phyloP scores from a whole-genome alignment of 1,140 invertebrate genomes.

The Drosophila erecta region DNA sequence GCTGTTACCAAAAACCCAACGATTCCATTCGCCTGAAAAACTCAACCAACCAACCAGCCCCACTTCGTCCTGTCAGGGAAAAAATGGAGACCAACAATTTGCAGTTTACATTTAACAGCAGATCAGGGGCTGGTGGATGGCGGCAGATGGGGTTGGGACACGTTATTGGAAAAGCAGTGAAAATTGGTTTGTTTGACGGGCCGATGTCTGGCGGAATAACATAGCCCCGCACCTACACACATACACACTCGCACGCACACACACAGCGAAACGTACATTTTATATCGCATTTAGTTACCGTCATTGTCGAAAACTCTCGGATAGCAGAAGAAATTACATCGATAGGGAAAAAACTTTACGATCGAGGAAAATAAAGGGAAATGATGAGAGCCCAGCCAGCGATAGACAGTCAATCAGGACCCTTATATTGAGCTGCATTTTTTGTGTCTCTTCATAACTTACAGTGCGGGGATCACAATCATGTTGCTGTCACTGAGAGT shows the following conservation, averaged over 20 bases:
- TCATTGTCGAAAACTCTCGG: constrained; percentile 42
- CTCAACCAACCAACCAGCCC: constrained; percentile 7
- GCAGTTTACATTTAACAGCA: constrained; percentile 71
- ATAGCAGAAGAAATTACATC: constrained; percentile 40
- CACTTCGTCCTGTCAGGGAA: constrained; percentile 24
- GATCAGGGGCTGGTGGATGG: constrained; percentile 6
- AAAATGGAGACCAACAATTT: constrained; percentile 73
- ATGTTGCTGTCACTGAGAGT: background rate
- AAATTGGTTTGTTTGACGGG: constrained; percentile 81
- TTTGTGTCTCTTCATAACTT: constrained; percentile 4
- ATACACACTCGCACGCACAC: constrained; percentile 2
- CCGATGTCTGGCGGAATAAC: constrained; percentile 67
- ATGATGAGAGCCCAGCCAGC: background rate
- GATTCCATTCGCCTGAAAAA: constrained; percentile 23
- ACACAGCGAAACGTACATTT: constrained; percentile 26
- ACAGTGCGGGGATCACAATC: background rate
- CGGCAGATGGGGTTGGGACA: constrained; percentile 29
- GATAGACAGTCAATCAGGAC: constrained; percentile 39
- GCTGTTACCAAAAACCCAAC: constrained; percentile 49
- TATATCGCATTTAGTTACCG: constrained; percentile 42
- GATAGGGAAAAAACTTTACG: constrained; percentile 5
- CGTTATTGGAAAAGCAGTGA: constrained; percentile 76
- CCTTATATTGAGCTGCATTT: constrained; percentile 4
- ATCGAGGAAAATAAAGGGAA: constrained; percentile 4
- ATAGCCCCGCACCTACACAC: background rate